Conservation (phyloP, 2,113 vertebrate genomes). For the Hydropotes inermis region DNA sequence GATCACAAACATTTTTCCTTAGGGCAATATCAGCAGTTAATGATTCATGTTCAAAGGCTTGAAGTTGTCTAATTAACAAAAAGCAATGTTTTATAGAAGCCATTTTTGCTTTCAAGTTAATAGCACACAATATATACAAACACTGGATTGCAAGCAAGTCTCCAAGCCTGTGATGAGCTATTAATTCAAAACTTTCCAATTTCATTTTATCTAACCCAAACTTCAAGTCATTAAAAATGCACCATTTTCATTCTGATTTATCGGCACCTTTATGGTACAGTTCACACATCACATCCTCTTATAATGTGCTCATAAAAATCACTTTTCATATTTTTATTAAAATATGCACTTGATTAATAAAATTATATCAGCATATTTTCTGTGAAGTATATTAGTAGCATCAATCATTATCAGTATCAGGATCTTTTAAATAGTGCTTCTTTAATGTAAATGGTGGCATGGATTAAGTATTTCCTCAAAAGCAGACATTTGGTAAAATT, state of each 20-base stretch:
- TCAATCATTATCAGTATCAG: not conserved
- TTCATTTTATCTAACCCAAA: conserved; percentile 1
- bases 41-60: conserved; percentile 57
- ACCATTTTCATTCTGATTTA: not conserved
- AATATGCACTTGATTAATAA: conserved; percentile 19
- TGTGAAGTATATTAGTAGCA: not conserved
- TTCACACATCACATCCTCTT: not conserved
- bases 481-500: not conserved
- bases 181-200: not conserved
- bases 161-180: not conserved
- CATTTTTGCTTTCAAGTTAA: conserved; percentile 58
- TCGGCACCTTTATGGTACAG: not conserved
- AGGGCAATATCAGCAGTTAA: conserved; percentile 50
- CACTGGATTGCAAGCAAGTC: not conserved
- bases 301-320: not conserved
- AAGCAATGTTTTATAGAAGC: conserved; percentile 19
- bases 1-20: conserved; percentile 53
- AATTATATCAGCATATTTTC: conserved; percentile 24
- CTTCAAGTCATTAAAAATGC: not conserved
- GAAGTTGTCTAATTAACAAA: conserved; percentile 73
- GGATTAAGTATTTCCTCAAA: not conserved
- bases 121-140: not conserved
- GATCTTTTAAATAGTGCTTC: not conserved
- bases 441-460: not conserved
- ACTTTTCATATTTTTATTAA: conserved; percentile 16